phyloP scores from a whole-genome alignment of 2,888 invertebrate species.

The Emmelina monodactyla region DNA sequence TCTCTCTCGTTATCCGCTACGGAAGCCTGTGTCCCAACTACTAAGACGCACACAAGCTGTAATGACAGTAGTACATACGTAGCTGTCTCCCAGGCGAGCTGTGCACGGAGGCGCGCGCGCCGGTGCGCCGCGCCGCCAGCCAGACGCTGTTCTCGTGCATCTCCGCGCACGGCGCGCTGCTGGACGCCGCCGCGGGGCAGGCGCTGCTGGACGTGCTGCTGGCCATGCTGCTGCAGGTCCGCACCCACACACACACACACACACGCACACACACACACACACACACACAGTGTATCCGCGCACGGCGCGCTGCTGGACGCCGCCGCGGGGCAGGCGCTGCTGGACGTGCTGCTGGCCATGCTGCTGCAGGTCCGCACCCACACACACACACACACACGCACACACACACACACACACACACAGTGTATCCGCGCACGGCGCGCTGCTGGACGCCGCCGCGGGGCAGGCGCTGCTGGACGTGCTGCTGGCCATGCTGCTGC shows the following conservation, averaged over 20 bases:
- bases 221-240: conserved; percentile 93
- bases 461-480: too few relatives aligned
- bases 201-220: conserved; percentile 93
- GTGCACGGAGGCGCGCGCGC: conserved; percentile 94
- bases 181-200: conserved; percentile 91
- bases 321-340: conserved; percentile 86
- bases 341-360: conserved; percentile 91
- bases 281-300: conserved; percentile 42
- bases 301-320: conserved; percentile 86
- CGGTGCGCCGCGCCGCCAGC: conserved; percentile 95
- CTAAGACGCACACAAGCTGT: too few relatives aligned
- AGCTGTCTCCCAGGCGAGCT: conserved; percentile 72
- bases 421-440: too few relatives aligned
- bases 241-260: background rate
- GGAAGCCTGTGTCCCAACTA: too few relatives aligned
- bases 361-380: conserved; percentile 30
- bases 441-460: too few relatives aligned
- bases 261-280: too few relatives aligned
- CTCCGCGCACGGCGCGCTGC: conserved; percentile 90
- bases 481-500: too few relatives aligned
- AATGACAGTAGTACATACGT: too few relatives aligned
- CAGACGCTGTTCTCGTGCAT: conserved; percentile 98
- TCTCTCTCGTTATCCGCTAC: too few relatives aligned
- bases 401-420: too few relatives aligned
- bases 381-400: background rate